These are phyloP conservation scores for Seriola rivoliana DNA, from an alignment of 2,113 vertebrate genomes.

Conservation along the genomic window DNA sequence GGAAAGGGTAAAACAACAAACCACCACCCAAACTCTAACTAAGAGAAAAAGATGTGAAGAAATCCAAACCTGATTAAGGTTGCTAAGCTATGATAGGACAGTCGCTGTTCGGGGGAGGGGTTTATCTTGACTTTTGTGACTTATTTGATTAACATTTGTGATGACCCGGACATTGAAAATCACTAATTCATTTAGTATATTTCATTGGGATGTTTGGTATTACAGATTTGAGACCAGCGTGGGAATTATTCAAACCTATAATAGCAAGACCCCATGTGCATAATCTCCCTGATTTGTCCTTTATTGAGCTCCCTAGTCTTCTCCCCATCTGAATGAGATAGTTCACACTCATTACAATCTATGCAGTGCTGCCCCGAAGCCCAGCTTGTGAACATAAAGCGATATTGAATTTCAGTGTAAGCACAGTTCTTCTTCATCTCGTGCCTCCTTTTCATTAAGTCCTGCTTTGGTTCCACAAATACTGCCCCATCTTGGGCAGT, in stretches of 20 bases:
- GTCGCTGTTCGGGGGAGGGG: not conserved
- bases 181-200: slow-evolving; percentile 20
- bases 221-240: slow-evolving; percentile 14
- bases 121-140: not conserved
- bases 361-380: not conserved
- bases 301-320: slow-evolving; percentile 46
- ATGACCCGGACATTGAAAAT: not conserved
- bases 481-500: not conserved
- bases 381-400: slow-evolving; percentile 30
- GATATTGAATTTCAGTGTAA: slow-evolving; percentile 49
- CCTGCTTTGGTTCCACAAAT: slow-evolving; percentile 39
- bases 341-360: slow-evolving; percentile 36
- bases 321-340: slow-evolving; percentile 39
- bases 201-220: slow-evolving; percentile 29
- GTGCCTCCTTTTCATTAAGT: slow-evolving; percentile 45
- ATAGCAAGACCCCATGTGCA: not conserved
- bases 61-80: not conserved
- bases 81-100: not conserved
- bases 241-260: slow-evolving; percentile 44
- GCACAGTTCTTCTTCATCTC: slow-evolving; percentile 29
- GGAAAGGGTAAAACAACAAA: not conserved
- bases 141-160: slow-evolving; percentile 19
- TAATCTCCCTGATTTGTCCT: slow-evolving; percentile 53
- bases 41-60: not conserved
- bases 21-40: not conserved